These are phyloP conservation scores for Hystrix cristata DNA, from an alignment of 2,113 vertebrate species.

Conservation along the genomic window DNA sequence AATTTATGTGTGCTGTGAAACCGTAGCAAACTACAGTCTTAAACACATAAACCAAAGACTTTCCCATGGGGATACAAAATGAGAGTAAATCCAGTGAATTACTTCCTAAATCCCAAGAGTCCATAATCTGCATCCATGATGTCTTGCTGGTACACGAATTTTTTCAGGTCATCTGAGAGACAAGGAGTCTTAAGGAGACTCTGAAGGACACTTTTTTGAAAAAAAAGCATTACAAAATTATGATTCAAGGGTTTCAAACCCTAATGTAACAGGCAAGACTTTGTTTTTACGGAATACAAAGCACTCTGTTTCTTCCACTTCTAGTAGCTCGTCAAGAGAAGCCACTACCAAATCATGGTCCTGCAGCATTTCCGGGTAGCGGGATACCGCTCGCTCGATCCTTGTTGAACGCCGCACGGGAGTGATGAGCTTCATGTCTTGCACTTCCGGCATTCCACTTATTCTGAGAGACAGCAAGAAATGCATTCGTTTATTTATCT, in stretches of 20 bases:
- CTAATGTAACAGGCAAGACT: constrained; percentile 83
- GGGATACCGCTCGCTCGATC: constrained; percentile 61
- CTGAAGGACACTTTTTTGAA: neutral
- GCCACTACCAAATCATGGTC: constrained; percentile 87
- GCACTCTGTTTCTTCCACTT: constrained; percentile 74
- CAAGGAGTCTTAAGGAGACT: neutral
- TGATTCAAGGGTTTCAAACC: constrained; percentile 65
- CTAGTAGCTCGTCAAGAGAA: constrained; percentile 85
- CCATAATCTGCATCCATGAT: neutral
- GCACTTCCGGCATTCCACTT: constrained; percentile 9
- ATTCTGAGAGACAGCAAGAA: constrained; percentile 65
- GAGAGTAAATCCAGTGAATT: neutral
- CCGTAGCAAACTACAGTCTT: neutral
- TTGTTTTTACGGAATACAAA: constrained; percentile 86
- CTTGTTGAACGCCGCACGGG: constrained; percentile 86
- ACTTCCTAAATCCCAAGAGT: neutral
- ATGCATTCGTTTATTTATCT: neutral
- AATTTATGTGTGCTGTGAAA: neutral
- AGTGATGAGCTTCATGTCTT: constrained; percentile 83
- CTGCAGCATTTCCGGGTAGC: constrained; percentile 84
- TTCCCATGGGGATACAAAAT: neutral
- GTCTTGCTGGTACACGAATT: neutral
- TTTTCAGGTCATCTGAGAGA: neutral
- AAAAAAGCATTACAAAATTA: constrained; percentile 52
- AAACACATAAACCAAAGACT: neutral